Conservation (phyloP, 2,113 vertebrate species). For the Malaclemys terrapin region DNA sequence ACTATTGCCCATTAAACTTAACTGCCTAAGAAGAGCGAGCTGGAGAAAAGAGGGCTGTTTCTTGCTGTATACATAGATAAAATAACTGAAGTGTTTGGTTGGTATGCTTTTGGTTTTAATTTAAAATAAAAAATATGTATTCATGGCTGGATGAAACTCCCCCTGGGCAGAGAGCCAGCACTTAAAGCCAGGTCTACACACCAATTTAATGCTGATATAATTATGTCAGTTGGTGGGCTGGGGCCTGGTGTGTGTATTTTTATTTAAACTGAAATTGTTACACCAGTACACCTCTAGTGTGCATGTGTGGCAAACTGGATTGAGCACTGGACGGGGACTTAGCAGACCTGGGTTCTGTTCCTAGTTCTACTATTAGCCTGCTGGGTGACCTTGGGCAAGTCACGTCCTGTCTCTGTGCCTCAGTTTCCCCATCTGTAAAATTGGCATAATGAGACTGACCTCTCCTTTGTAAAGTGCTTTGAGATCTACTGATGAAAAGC, state of each 20-base stretch:
- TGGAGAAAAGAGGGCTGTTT: not conserved
- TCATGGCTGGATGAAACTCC: not conserved
- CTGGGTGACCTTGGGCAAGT: not conserved
- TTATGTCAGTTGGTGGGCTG: not conserved
- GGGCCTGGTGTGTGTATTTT: not conserved
- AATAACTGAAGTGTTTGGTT: fast-evolving
- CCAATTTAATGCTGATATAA: not conserved
- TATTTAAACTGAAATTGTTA: not conserved
- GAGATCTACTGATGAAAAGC: not conserved
- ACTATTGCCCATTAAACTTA: not conserved
- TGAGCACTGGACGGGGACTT: not conserved
- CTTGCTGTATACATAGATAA: not conserved
- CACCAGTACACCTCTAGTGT: not conserved
- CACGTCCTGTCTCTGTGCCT: not conserved
- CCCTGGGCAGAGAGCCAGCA: not conserved
- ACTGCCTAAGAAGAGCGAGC: not conserved
- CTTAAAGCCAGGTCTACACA: not conserved
- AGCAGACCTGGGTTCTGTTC: not conserved
- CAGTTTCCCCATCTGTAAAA: not conserved
- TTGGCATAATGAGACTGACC: not conserved
- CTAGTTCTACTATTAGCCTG: not conserved
- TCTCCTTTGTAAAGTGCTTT: not conserved
- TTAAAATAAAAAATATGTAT: not conserved
- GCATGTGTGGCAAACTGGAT: not conserved
- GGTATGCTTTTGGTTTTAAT: not conserved